Evolutionary conservation across 2,888 invertebrate genomes (phyloP).

Genomic region (Chelonus formosanus): DNA sequence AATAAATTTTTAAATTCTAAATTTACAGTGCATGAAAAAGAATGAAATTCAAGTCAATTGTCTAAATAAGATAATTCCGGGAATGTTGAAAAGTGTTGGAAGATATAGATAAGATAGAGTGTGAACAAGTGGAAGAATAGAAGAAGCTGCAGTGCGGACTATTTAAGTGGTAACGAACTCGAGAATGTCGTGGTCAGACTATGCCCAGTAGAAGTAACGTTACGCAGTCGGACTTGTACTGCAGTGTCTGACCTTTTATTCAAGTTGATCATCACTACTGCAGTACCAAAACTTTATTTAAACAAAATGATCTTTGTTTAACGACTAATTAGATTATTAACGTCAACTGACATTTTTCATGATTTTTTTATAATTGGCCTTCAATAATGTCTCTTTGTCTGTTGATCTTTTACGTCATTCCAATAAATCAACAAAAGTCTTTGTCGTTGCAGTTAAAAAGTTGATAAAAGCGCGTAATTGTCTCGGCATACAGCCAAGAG

Average conservation of each 20-base stretch:
- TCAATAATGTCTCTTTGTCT: too few relatives aligned
- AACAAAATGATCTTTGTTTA: too few relatives aligned
- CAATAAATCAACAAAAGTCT: too few relatives aligned
- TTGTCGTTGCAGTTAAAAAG: background rate
- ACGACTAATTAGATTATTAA: too few relatives aligned
- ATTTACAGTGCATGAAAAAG: background rate
- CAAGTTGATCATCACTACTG: background rate
- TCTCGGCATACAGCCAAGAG: slow-evolving; percentile 18
- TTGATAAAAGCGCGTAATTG: slow-evolving; percentile 16
- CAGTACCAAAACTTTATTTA: too few relatives aligned
- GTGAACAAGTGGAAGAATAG: slow-evolving; percentile 2
- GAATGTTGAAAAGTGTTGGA: slow-evolving; percentile 8
- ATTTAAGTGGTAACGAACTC: slow-evolving; percentile 18
- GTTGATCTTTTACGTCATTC: too few relatives aligned
- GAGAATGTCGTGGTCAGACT: slow-evolving; percentile 15
- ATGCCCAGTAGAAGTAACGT: slow-evolving; percentile 13
- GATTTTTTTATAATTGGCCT: too few relatives aligned
- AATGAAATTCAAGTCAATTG: slow-evolving; percentile 21
- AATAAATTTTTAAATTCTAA: too few relatives aligned
- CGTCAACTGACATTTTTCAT: too few relatives aligned
- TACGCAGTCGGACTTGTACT: slow-evolving; percentile 11
- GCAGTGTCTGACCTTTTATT: slow-evolving; percentile 24
- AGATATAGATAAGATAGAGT: background rate
- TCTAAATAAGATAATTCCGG: background rate
- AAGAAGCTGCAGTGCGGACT: slow-evolving; percentile 20